Percentiles rank a stretch among this genome's conserved stretches.
Evolutionary conservation across 2,888 invertebrate genomes (phyloP).

Genomic region (Griposia aprilina): DNA sequence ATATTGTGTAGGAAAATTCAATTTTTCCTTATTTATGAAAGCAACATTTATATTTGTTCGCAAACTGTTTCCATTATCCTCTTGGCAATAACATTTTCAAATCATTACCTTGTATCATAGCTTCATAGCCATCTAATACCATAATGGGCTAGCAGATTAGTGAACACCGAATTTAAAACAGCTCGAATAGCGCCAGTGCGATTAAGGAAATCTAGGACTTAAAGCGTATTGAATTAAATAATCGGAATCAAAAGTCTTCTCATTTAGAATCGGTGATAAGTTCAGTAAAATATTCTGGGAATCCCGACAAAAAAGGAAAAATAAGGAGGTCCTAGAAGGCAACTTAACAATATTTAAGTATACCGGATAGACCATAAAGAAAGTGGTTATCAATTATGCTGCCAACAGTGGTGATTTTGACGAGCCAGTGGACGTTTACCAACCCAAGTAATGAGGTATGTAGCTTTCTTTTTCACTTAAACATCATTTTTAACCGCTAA

Average conservation of each 20-base stretch:
- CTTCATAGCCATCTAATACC: not conserved
- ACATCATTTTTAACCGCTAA: too few species aligned
- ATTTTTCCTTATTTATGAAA: slow-evolving; percentile 31
- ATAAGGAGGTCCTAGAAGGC: not conserved
- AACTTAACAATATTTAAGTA: not conserved
- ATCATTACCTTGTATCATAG: not conserved
- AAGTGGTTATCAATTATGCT: too few species aligned
- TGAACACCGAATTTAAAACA: not conserved
- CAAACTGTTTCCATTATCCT: slow-evolving; percentile 1
- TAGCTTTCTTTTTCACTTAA: too few species aligned
- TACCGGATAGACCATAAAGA: not conserved
- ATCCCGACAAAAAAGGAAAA: not conserved
- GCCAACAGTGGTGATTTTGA: not conserved
- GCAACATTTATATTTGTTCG: not conserved
- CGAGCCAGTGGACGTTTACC: not conserved
- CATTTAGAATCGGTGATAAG: not conserved
- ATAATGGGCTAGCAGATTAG: not conserved
- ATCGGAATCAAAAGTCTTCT: not conserved
- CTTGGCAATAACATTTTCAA: not conserved
- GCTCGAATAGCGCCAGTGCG: not conserved
- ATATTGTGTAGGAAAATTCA: slow-evolving; percentile 14
- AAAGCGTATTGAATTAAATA: not conserved
- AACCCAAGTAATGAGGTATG: slow-evolving; percentile 1
- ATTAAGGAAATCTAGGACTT: not conserved
- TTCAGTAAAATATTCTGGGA: not conserved